Base-by-base conservation (phyloP, 1,140 invertebrate genomes). In the Drosophila tropicalis region DNA sequence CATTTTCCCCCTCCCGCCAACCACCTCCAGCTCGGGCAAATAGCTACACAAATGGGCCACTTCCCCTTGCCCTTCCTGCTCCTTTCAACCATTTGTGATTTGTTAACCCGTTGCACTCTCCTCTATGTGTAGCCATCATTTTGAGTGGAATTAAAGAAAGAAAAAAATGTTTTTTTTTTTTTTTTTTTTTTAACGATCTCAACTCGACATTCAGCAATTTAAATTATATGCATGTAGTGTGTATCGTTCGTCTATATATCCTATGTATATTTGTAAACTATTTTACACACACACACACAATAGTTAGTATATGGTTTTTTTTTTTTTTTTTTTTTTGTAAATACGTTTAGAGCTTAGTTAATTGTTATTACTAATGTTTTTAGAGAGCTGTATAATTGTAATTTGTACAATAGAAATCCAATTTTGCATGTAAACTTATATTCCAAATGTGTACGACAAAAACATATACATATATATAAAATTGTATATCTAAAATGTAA, bases 171-270 rank as follows among this genome's bases (percentile, higher is more conserved):
- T 77, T 75, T 29, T 70, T 13, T 79, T 84, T 79, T 77, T 75
- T 29, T 70, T 13, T 79, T 84, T 90, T 84, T 84, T 84, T 85
- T 84, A 89, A 89, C 73, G 84, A 89, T 90, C 84, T 89, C 84
- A 79, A 79, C 60, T 72, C 67, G 80, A 90, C 84, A 89, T 89
- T 89, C 85, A 90, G 76, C 44, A 54, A 39, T 86, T 87, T 87
- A 76, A 65, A 57, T 70, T 81, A 60, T 51, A 51, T 51, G 44
- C 44, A 51, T 51, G 44, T 85, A 86, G 83, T 84, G 62, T 73
- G 72, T 29, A 29, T 29, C 29, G 29, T 29, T 69, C 62, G 80
- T 71, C 47, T 39, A 75, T 70, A 70, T 70, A 67, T 57, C 47
- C 47, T 72, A 78, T 72, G 62, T 80, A 25, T 41, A 57, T 51